Conservation (phyloP, 1,140 invertebrate genomes). For the Drosophila gunungcola region DNA sequence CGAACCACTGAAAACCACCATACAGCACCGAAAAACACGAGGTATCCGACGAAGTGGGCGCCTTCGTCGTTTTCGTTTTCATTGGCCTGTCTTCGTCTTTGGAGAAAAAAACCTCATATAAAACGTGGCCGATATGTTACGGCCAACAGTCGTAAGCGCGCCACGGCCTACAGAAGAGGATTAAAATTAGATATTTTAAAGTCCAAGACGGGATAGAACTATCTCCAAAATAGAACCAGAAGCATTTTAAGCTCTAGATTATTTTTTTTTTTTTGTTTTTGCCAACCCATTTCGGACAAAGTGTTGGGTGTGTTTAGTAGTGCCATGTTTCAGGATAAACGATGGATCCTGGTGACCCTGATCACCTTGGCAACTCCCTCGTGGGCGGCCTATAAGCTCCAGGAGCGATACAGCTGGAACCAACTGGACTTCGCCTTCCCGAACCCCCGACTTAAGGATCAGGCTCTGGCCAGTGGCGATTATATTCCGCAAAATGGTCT, state of each 20-base stretch:
- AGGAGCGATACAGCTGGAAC: constrained; percentile 90
- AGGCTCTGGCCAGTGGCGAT: constrained; percentile 88
- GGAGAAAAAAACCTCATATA: constrained; percentile 69
- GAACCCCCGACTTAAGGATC: constrained; percentile 86
- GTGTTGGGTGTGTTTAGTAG: constrained; percentile 23
- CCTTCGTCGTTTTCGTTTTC: constrained; percentile 18
- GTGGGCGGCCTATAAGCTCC: constrained; percentile 86
- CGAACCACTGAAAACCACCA: constrained; percentile 6
- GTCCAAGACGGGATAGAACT: background rate
- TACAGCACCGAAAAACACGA: background rate
- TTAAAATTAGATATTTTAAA: background rate
- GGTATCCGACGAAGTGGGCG: constrained; percentile 5
- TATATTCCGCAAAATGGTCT: constrained; percentile 90
- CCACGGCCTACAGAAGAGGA: constrained; percentile 54
- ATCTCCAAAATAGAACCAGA: background rate
- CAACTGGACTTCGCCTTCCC: constrained; percentile 91
- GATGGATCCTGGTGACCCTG: constrained; percentile 22
- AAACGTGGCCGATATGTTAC: constrained; percentile 58
- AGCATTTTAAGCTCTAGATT: background rate
- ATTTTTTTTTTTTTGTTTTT: constrained; percentile 13
- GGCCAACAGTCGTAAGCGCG: constrained; percentile 71
- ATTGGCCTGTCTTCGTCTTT: constrained; percentile 23
- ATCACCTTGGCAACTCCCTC: background rate
- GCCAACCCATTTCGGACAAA: background rate
- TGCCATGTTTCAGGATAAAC: constrained; percentile 23